Evolutionary conservation across 2,888 invertebrate genomes (phyloP), one percentile per base, ranked within the genome.

Genomic region (Drosophila niveifrons): DNA sequence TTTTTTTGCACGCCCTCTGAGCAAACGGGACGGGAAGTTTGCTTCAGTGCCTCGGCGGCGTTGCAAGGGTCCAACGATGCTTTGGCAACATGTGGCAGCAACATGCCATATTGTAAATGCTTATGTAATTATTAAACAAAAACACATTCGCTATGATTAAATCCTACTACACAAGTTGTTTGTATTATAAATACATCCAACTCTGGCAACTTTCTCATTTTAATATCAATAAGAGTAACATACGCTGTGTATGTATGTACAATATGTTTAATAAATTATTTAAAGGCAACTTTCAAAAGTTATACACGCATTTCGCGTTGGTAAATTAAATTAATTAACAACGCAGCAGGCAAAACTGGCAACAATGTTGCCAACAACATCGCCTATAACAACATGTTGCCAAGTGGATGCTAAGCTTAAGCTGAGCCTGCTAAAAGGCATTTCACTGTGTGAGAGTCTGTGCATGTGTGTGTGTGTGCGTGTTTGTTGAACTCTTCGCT

Each of bases 11-110:
- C 72, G 69, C 67, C 68, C 66, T 86, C 52, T 81, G 88, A 66
- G 58, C 76, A 69, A 75, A 66, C 80, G 88, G 78, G 78, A 82
- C 65, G 79, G 82, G 82, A 83, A 82, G 80, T 88, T 39, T 83
- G 82, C 82, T 88, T 85, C 57, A 79, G 66, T 83, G 82, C 68
- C 15, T 67, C 59, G 31, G 18, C 28, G 46, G 18, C 28, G 46
- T 63, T 39, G 41, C 48, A 74, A 78, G 81, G 72, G 71, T 61
- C 52, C n/a, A 39, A 58, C 50, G n/a, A 53, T 29, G 10, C 55
- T 47, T 2, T n/a, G 51, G 34, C 36, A 34, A 44, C 44, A 34
- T 50, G 50, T 29, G 29, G 17, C 17, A 55, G 43, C 23, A 55
- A 29, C 29, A 43, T 59, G 31, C 11, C 18, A 31, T 13, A 44